Evolutionary conservation across 2,888 invertebrate species (phyloP).

Genomic region (Tetramorium bicarinatum): DNA sequence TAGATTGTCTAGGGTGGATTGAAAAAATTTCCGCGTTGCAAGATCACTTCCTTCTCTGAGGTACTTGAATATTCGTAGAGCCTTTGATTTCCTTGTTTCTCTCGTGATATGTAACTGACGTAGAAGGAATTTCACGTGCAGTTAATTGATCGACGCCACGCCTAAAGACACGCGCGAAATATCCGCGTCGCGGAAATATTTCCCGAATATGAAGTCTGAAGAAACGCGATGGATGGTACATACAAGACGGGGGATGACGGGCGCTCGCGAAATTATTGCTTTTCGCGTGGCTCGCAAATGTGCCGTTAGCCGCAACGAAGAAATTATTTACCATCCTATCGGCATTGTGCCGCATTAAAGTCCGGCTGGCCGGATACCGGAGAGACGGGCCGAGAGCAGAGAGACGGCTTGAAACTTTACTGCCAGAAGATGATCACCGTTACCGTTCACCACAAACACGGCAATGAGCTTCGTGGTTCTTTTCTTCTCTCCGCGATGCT

Average conservation of each 20-base stretch:
- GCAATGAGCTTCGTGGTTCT: conserved; percentile 64
- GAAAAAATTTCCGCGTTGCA: background rate
- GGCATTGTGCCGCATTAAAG: conserved; percentile 62
- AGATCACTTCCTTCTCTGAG: background rate
- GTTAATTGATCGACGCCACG: background rate
- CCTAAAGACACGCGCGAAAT: conserved; percentile 39
- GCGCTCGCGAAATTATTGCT: conserved; percentile 51
- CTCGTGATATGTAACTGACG: background rate
- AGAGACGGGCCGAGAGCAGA: conserved; percentile 40
- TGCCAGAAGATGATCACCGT: conserved; percentile 71
- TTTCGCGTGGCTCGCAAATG: conserved; percentile 22
- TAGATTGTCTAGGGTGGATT: background rate
- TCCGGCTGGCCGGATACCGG: conserved; percentile 56
- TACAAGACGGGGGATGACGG: conserved; percentile 4
- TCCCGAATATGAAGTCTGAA: conserved; percentile 38
- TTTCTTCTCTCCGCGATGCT: conserved; percentile 32
- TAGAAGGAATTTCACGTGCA: background rate
- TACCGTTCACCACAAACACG: conserved; percentile 76
- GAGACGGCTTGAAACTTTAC: conserved; percentile 63
- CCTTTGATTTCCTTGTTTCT: background rate
- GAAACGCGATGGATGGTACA: conserved; percentile 26
- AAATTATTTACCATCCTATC: conserved; percentile 69
- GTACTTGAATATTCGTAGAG: background rate
- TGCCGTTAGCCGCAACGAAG: conserved; percentile 64
- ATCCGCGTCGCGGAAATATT: conserved; percentile 48